A percentile compares a stretch with the other conserved stretches of the same genome.
These are phyloP conservation scores for Zygogramma bicolorata DNA, from an alignment of 2,888 invertebrate species.

Conservation along the genomic window DNA sequence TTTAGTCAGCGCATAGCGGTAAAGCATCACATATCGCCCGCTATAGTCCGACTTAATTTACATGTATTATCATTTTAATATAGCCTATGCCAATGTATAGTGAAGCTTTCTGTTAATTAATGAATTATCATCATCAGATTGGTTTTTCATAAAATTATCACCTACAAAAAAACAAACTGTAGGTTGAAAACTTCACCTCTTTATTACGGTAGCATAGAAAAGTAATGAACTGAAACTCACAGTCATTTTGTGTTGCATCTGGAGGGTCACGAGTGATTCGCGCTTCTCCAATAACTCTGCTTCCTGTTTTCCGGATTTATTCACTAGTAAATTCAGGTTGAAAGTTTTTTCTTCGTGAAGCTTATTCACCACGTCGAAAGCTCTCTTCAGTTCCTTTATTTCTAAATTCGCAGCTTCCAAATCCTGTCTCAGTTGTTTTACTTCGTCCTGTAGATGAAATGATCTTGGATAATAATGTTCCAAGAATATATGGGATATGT, in stretches of 20 bases:
- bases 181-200: no score
- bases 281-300: constrained; percentile 46
- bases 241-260: constrained; percentile 50
- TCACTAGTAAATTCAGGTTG: constrained; percentile 44
- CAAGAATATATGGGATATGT: no score
- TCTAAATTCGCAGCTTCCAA: constrained; percentile 44
- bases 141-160: no score
- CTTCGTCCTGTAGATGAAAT: constrained; percentile 50
- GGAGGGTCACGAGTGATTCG: constrained; percentile 43
- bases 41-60: no score
- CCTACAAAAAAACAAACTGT: no score
- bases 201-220: not conserved
- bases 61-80: no score
- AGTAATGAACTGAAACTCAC: constrained; percentile 33
- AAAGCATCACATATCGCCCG: no score
- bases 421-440: constrained; percentile 46
- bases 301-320: constrained; percentile 45
- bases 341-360: constrained; percentile 48
- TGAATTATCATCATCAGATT: no score
- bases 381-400: constrained; percentile 39
- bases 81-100: no score
- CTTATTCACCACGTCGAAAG: constrained; percentile 43
- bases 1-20: no score
- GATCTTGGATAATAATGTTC: no score
- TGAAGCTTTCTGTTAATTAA: no score